Percentiles rank a stretch among this genome's conserved stretches.
phyloP scores from a whole-genome alignment of 2,888 invertebrate genomes.

The Heliconius erato region DNA sequence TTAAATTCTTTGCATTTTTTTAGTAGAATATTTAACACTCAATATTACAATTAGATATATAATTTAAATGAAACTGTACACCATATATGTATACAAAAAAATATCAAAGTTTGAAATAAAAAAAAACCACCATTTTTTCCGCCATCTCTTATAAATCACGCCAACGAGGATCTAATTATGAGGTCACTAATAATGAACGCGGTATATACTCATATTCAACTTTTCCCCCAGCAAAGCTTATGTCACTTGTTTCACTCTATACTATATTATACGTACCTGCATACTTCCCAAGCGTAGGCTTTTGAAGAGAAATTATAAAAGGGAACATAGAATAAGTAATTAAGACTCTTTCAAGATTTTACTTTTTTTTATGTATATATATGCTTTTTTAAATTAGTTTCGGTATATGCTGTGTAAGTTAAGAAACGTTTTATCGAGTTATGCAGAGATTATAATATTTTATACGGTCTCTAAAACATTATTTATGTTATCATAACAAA shows the following conservation, averaged over 20 bases:
- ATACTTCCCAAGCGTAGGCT: slow-evolving; percentile 14
- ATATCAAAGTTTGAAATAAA: not conserved
- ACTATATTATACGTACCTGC: not conserved
- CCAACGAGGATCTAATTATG: slow-evolving; percentile 36
- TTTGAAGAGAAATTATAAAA: slow-evolving; percentile 21
- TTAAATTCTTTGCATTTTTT: no score
- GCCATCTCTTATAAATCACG: slow-evolving; percentile 21
- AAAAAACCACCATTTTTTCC: not conserved
- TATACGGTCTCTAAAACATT: no score
- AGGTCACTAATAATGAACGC: slow-evolving; percentile 38
- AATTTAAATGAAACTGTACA: not conserved
- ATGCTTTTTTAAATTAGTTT: not conserved
- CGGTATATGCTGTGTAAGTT: not conserved
- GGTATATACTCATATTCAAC: slow-evolving; percentile 32
- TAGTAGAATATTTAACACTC: no score
- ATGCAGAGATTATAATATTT: no score
- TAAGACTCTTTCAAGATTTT: slow-evolving; percentile 13
- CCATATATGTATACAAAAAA: not conserved
- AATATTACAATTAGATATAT: not conserved
- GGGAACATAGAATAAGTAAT: slow-evolving; percentile 15
- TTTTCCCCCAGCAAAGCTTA: slow-evolving; percentile 25
- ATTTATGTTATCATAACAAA: no score
- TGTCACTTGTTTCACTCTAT: slow-evolving; percentile 36
- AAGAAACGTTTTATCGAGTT: not conserved
- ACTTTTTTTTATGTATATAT: not conserved